Evolutionary conservation across 2,888 invertebrate species (phyloP).

Genomic region (Drosophila tanythrix): DNA sequence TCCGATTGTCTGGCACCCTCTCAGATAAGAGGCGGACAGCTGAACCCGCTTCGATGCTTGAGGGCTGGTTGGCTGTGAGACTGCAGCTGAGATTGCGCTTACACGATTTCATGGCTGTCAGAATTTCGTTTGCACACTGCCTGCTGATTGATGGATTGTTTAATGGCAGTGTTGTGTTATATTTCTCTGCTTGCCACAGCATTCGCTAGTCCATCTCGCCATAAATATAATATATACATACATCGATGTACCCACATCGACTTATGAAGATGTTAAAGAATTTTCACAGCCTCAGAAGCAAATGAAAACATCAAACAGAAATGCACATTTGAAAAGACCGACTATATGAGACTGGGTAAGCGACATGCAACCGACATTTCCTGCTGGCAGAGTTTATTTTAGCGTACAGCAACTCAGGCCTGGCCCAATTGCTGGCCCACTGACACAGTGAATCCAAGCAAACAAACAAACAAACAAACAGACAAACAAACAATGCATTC

Average conservation of each 20-base stretch:
- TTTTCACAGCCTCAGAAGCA: constrained; percentile 28
- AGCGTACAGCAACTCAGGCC: constrained; percentile 31
- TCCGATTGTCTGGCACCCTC: constrained; percentile 36
- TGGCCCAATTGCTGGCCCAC: constrained; percentile 64
- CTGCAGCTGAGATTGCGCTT: constrained; percentile 67
- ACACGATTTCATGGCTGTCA: constrained; percentile 78
- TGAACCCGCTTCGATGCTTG: constrained; percentile 16
- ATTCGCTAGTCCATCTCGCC: constrained; percentile 19
- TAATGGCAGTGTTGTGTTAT: constrained; percentile 37
- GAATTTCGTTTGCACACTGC: constrained; percentile 66
- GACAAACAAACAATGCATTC: constrained; percentile 24
- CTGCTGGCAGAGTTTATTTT: constrained; percentile 64
- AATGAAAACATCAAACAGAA: constrained; percentile 53
- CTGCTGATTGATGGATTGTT: constrained; percentile 70
- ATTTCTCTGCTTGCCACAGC: constrained; percentile 5
- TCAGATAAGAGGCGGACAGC: constrained; percentile 32
- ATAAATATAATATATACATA: neutral
- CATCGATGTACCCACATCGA: neutral
- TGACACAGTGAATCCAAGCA: constrained; percentile 42
- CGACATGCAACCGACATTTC: constrained; percentile 58
- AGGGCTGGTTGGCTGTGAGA: constrained; percentile 18
- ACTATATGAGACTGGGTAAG: neutral
- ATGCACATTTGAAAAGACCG: neutral
- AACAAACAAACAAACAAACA: constrained; percentile 19
- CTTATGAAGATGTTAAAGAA: constrained; percentile 46